Conservation (phyloP, 2,113 vertebrate genomes). For the Todiramphus saurophagus region DNA sequence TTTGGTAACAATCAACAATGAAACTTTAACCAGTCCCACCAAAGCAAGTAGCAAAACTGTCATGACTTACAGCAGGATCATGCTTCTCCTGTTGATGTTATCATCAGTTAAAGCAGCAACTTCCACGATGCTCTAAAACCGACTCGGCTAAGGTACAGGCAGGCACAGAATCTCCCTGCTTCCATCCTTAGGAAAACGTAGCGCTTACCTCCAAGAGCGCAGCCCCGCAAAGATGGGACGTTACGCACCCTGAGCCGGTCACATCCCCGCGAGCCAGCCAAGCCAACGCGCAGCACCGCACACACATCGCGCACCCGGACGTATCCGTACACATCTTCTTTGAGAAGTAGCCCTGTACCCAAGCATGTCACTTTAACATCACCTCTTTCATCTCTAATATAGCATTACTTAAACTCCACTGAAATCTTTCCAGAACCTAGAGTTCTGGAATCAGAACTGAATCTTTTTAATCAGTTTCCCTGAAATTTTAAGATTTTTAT, state of each 20-base stretch:
- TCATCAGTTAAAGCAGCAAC: not conserved
- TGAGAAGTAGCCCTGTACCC: not conserved
- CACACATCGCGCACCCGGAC: accelerated
- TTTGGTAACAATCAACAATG: not conserved
- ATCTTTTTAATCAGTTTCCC: not conserved
- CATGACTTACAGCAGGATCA: not conserved
- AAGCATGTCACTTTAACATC: accelerated
- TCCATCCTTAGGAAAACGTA: not conserved
- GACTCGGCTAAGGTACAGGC: not conserved
- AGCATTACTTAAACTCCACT: not conserved
- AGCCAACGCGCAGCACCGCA: accelerated
- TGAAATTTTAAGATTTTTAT: slow-evolving; percentile 18
- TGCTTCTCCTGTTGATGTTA: not conserved
- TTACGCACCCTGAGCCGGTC: not conserved
- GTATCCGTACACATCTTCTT: accelerated
- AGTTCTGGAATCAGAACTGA: no score
- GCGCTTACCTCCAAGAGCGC: not conserved
- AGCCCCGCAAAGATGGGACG: accelerated
- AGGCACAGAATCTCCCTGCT: not conserved
- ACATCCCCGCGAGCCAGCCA: not conserved
- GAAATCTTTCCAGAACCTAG: not conserved
- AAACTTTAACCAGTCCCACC: not conserved
- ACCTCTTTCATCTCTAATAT: not conserved
- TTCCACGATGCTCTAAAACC: not conserved
- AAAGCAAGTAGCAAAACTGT: not conserved